phyloP scores from a whole-genome alignment of 2,888 invertebrate genomes.

The Clistopyga incitator region DNA sequence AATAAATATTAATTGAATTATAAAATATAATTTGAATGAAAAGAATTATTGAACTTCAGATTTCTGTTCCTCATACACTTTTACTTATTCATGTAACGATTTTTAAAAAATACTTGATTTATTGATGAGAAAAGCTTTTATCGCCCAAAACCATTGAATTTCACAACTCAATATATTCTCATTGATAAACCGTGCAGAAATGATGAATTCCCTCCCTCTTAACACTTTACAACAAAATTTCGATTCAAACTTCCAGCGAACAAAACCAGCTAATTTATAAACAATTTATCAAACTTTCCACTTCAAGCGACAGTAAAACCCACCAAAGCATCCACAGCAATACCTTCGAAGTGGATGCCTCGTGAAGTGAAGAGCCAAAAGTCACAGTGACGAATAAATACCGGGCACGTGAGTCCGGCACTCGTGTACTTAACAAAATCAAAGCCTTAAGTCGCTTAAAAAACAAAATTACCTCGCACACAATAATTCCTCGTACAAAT shows the following conservation, averaged over 20 bases:
- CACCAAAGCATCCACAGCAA: neutral
- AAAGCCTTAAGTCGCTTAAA: neutral
- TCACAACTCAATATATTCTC: no score
- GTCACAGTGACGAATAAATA: conserved; percentile 26
- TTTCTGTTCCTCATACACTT: no score
- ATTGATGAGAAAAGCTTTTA: no score
- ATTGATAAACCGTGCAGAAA: no score
- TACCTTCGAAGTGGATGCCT: neutral
- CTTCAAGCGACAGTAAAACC: neutral
- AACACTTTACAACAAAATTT: neutral
- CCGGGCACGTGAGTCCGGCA: conserved; percentile 41
- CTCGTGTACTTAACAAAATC: neutral
- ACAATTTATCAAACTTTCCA: neutral
- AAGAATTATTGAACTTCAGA: no score
- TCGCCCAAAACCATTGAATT: no score
- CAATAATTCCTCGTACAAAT: conserved; percentile 1
- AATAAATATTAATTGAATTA: no score
- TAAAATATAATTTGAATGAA: no score
- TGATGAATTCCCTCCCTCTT: no score
- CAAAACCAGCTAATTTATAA: neutral
- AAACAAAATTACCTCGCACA: conserved; percentile 33
- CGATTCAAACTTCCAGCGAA: neutral
- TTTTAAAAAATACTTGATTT: no score
- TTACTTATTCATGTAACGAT: no score
- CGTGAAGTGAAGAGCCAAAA: conserved; percentile 18